Conservation (phyloP, 2,888 invertebrate genomes). For the Globia sparganii region DNA sequence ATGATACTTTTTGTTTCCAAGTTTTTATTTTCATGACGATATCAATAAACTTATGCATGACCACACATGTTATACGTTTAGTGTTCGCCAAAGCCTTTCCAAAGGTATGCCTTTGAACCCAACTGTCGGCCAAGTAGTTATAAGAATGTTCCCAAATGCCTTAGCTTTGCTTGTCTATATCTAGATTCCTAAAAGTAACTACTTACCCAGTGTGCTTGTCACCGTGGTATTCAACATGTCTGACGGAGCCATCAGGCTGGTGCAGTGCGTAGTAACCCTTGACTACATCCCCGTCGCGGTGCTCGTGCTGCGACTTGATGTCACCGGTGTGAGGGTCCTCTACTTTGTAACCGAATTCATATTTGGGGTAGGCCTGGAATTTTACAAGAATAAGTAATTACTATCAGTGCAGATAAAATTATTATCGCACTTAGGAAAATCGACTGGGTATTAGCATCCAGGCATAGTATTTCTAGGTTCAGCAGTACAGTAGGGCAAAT, state of each 20-base stretch:
- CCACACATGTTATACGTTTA: neutral
- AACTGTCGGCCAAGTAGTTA: too few relatives aligned
- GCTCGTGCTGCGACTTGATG: conserved; percentile 86
- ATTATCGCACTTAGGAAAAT: neutral
- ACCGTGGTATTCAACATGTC: conserved; percentile 89
- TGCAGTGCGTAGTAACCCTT: conserved; percentile 83
- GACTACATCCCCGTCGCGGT: conserved; percentile 85
- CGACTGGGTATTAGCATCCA: neutral
- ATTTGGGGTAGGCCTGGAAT: conserved; percentile 80
- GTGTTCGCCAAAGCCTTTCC: neutral
- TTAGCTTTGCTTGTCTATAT: neutral
- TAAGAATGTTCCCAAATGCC: too few relatives aligned
- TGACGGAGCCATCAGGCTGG: conserved; percentile 88
- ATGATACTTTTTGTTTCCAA: neutral
- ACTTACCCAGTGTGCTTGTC: conserved; percentile 86
- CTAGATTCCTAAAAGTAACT: neutral
- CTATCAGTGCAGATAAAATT: neutral
- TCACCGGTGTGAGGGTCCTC: conserved; percentile 89
- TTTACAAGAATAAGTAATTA: neutral
- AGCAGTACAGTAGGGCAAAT: neutral
- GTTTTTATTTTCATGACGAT: neutral
- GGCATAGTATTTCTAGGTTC: too few relatives aligned
- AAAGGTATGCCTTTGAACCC: neutral
- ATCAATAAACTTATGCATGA: too few relatives aligned
- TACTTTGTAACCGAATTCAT: conserved; percentile 81